Percentiles rank a stretch among this genome's conserved stretches.
Evolutionary conservation across 2,797 vertebrate species (phyloP).

Genomic region (Sciaenops ocellatus): DNA sequence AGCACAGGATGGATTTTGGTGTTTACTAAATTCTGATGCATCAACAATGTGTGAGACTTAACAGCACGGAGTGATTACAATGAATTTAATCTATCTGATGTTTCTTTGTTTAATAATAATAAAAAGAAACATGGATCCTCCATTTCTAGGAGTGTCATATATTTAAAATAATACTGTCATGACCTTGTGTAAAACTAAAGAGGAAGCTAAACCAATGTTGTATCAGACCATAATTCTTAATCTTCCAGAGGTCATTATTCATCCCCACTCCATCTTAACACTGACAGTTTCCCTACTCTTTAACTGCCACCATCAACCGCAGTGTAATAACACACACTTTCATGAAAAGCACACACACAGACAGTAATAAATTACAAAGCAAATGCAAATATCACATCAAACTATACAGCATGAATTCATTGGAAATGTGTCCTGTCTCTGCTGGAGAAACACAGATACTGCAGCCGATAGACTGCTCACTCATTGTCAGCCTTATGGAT

Average conservation of each 20-base stretch:
- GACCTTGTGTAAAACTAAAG: constrained; percentile 71
- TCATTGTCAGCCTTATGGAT: background rate
- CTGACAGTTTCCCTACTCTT: constrained; percentile 59
- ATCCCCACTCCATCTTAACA: constrained; percentile 44
- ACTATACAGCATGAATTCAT: constrained; percentile 28
- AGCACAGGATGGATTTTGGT: background rate
- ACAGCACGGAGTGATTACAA: background rate
- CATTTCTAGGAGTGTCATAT: constrained; percentile 17
- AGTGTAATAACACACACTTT: constrained; percentile 59
- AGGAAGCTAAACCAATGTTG: constrained; percentile 66
- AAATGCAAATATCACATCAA: constrained; percentile 64
- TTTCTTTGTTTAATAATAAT: background rate
- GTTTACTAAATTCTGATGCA: background rate
- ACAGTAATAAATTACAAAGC: constrained; percentile 59
- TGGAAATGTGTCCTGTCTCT: constrained; percentile 7
- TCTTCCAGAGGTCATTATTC: constrained; percentile 60
- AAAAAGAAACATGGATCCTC: background rate
- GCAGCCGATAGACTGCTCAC: background rate
- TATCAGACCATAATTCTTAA: constrained; percentile 65
- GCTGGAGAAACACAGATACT: constrained; percentile 5
- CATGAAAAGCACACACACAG: constrained; percentile 20
- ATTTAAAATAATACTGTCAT: constrained; percentile 39
- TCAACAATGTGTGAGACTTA: background rate
- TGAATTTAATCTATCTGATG: background rate
- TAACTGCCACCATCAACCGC: constrained; percentile 70